Base-by-base conservation (phyloP, 2,888 invertebrate genomes). In the Therioaphis trifolii region DNA sequence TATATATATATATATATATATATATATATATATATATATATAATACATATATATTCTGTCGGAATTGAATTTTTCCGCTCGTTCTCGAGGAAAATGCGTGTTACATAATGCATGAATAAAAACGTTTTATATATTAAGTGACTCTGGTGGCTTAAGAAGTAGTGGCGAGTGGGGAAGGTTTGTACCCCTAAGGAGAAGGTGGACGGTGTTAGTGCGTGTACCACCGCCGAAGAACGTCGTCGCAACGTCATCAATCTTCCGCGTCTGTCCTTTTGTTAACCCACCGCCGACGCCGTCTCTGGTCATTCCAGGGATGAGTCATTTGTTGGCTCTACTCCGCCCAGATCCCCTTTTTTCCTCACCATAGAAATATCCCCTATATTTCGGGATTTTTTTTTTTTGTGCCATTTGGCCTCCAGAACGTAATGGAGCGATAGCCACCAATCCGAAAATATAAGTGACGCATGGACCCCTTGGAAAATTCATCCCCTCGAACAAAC, bases 121-220 rank as follows among this genome's bases (percentile, higher is more conserved):
- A 82, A 82, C 80, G 72, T 82, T 82, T 82, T 82, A 82, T 82
- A 72, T 82, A 82, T 82, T 82, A 82, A 82, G 80, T 82, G 80
- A 82, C 80, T 72, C 58, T 43, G 72, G 66, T 15, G 40, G 40
- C 18, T 24, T 18, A 40, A 14, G 24, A 52, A 1, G 29, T 29
- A 29, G 29, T 29, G 35, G 15, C 49, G 18, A 2, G 71, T n/a
- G 55, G 35, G 46, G 46, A 68, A 43, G 58, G 55, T 43, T 52
- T 18, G 66, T 52, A 24, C 15, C 77, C 43, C 43, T 43, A 18
- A 40, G n/a, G 55, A 40, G n/a, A 69, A 79, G 61, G 61, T 29
- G 40, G 76, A n/a, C 46, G 76, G 46, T 29, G 77, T 77, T 76
- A 74, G 52, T 35, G 40, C 71, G 71, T 80, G 79, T 79, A 69